phyloP scores from a whole-genome alignment of 2,888 invertebrate species.

The Merodon equestris region DNA sequence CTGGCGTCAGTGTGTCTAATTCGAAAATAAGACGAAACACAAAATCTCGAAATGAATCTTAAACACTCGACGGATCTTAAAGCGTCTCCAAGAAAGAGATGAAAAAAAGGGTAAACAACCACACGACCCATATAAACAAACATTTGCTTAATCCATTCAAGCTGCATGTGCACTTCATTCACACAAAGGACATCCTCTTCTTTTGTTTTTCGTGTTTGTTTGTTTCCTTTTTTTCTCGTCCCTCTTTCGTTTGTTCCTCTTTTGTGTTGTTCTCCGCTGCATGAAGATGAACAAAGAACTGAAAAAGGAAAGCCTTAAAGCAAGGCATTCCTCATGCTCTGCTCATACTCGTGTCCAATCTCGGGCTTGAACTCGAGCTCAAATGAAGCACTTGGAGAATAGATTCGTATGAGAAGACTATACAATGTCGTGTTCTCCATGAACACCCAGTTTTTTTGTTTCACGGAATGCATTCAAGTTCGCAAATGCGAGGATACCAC shows the following conservation, averaged over 20 bases:
- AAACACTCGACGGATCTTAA: slow-evolving; percentile 7
- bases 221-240: too few relatives aligned
- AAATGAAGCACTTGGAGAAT: too few relatives aligned
- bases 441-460: slow-evolving; percentile 10
- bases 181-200: slow-evolving; percentile 37
- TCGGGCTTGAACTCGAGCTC: too few relatives aligned
- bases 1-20: slow-evolving; percentile 14
- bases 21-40: slow-evolving; percentile 23
- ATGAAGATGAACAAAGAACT: slow-evolving; percentile 19
- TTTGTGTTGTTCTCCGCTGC: neutral
- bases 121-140: slow-evolving; percentile 31
- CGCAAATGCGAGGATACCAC: neutral
- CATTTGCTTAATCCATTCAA: slow-evolving; percentile 43
- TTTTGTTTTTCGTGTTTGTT: slow-evolving; percentile 16
- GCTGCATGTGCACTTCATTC: slow-evolving; percentile 19
- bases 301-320: slow-evolving; percentile 11
- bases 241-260: too few relatives aligned
- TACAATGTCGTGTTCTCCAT: slow-evolving; percentile 6
- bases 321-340: neutral
- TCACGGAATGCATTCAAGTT: neutral
- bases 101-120: slow-evolving; percentile 6
- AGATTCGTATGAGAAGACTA: neutral
- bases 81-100: too few relatives aligned
- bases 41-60: slow-evolving; percentile 17
- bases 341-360: neutral